Conservation (phyloP, 1,140 invertebrate species). For the Eriocheir sinensis region DNA sequence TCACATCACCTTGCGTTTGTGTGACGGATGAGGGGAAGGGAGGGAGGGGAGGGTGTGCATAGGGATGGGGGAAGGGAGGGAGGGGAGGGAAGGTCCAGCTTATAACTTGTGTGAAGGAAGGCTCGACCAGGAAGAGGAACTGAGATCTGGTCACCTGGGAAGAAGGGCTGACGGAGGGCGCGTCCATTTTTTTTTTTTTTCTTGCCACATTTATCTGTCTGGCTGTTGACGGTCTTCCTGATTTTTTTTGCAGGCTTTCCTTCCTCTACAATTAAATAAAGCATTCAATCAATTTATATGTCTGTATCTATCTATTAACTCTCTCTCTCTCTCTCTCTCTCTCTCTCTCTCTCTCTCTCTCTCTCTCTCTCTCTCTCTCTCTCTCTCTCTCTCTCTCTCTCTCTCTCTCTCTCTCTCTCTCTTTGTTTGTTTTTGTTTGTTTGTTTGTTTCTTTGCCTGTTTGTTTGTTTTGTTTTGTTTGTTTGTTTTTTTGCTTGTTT, state of each 20-base stretch:
- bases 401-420: not conserved
- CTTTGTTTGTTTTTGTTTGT: not conserved
- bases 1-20: not conserved
- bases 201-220: not conserved
- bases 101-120: no score
- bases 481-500: no score
- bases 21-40: not conserved
- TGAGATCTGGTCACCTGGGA: not conserved
- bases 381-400: not conserved
- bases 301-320: no score
- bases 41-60: no score
- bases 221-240: not conserved
- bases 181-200: not conserved
- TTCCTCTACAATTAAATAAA: not conserved
- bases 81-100: no score
- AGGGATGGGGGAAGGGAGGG: no score
- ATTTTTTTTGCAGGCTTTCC: no score
- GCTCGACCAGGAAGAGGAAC: not conserved
- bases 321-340: no score
- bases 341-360: slow-evolving; percentile 1
- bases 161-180: not conserved
- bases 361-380: not conserved
- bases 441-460: no score
- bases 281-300: not conserved
- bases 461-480: no score